phyloP scores from a whole-genome alignment of 2,797 vertebrate genomes.

The Xenopus petersii region DNA sequence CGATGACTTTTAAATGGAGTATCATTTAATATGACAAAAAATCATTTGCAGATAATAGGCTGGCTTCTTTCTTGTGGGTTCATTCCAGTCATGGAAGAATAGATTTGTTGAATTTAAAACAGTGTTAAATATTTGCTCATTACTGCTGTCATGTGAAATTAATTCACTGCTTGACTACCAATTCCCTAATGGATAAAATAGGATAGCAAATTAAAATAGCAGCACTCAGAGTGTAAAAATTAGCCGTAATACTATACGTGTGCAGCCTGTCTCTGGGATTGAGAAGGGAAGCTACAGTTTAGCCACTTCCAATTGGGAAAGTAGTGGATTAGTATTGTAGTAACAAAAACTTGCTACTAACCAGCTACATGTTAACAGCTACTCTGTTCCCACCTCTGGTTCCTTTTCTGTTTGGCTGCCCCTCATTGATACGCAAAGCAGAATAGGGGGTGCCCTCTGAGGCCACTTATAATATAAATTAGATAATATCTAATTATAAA shows the following conservation, averaged over 20 bases:
- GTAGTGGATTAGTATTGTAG: too few relatives aligned
- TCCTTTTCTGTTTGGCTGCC: too few relatives aligned
- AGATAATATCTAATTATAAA: too few relatives aligned
- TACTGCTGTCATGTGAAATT: conserved; percentile 30
- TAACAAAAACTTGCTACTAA: too few relatives aligned
- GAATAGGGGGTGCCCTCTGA: too few relatives aligned
- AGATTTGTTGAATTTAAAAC: conserved; percentile 13
- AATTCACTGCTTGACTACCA: conserved; percentile 16
- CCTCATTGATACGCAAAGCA: too few relatives aligned
- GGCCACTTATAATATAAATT: too few relatives aligned
- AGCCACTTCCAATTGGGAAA: too few relatives aligned
- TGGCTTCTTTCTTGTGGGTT: conserved; percentile 9
- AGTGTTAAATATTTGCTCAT: conserved; percentile 38
- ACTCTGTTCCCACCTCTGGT: too few relatives aligned
- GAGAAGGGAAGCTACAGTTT: too few relatives aligned
- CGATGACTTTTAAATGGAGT: too few relatives aligned
- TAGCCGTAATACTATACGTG: background rate
- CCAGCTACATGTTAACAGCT: too few relatives aligned
- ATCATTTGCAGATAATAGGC: conserved; percentile 12
- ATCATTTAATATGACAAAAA: background rate
- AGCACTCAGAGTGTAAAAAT: background rate
- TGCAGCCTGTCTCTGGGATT: background rate
- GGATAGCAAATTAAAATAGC: conserved; percentile 8
- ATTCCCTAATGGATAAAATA: conserved; percentile 32
- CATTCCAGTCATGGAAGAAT: conserved; percentile 26